Evolutionary conservation across 2,888 invertebrate genomes (phyloP).

Genomic region (Habrosyne pyritoides): DNA sequence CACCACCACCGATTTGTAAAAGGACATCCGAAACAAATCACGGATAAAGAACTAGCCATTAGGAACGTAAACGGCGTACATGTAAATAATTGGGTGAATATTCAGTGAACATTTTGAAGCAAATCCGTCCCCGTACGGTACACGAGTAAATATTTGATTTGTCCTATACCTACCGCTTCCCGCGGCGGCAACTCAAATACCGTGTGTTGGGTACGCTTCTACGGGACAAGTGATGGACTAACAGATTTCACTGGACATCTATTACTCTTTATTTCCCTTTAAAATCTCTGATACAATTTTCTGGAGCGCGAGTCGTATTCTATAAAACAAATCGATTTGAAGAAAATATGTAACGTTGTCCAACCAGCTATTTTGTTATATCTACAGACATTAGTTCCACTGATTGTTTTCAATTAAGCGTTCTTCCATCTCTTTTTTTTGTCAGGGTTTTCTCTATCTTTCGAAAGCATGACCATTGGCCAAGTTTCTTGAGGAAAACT

Average conservation of each 20-base stretch:
- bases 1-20: not conserved
- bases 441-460: no score
- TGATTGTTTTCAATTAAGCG: no score
- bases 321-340: no score
- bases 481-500: no score
- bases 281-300: no score
- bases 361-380: no score
- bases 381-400: no score
- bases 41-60: not conserved
- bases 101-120: constrained; percentile 23
- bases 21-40: not conserved
- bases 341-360: no score
- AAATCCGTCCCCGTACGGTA: constrained; percentile 26
- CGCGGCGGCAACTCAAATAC: constrained; percentile 30
- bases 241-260: not conserved
- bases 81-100: constrained; percentile 17
- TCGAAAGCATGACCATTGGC: no score
- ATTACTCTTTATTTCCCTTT: no score
- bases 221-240: constrained; percentile 2
- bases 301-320: no score
- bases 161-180: constrained; percentile 18
- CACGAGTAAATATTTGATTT: constrained; percentile 52
- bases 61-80: constrained; percentile 17
- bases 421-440: no score
- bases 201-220: constrained; percentile 8